Percentiles rank a stretch among this genome's conserved stretches.
Conservation (phyloP, 1,140 invertebrate species). For the Leptoteleia sp. region DNA sequence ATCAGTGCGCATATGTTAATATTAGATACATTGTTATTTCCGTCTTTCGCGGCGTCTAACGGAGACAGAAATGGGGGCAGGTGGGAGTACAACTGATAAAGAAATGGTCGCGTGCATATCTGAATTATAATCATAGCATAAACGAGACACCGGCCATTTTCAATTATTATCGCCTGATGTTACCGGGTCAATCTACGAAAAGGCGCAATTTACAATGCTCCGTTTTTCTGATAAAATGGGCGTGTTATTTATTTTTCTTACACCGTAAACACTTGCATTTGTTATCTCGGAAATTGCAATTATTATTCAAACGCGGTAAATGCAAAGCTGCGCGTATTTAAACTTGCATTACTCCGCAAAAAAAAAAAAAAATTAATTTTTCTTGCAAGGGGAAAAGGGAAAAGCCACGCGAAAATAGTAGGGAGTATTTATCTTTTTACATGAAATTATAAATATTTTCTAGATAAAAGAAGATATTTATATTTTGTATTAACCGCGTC, state of each 20-base stretch:
- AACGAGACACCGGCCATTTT: conserved; percentile 39
- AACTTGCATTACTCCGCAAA: conserved; percentile 34
- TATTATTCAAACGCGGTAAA: conserved; percentile 54
- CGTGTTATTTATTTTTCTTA: conserved; percentile 45
- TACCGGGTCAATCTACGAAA: conserved; percentile 32
- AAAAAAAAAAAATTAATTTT: conserved; percentile 45
- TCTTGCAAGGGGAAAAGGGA: conserved; percentile 9
- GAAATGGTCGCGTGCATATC: conserved; percentile 49
- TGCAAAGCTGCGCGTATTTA: conserved; percentile 38
- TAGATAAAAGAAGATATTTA: conserved; percentile 23
- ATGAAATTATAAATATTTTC: conserved; percentile 18
- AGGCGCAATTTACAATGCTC: conserved; percentile 35
- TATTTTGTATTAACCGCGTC: too few species aligned
- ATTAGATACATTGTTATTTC: conserved; percentile 32
- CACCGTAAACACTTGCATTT: conserved; percentile 27
- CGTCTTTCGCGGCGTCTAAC: conserved; percentile 19
- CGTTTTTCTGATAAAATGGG: conserved; percentile 31
- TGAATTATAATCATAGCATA: conserved; percentile 43
- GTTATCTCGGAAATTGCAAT: conserved; percentile 50
- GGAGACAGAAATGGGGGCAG: conserved; percentile 35
- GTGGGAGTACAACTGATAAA: conserved; percentile 52
- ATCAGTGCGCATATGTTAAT: too few species aligned
- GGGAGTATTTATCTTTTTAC: conserved; percentile 29
- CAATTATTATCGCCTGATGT: conserved; percentile 46
- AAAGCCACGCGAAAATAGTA: conserved; percentile 8